Base-by-base conservation (phyloP, 2,113 vertebrate species). In the Isichthys henryi region DNA sequence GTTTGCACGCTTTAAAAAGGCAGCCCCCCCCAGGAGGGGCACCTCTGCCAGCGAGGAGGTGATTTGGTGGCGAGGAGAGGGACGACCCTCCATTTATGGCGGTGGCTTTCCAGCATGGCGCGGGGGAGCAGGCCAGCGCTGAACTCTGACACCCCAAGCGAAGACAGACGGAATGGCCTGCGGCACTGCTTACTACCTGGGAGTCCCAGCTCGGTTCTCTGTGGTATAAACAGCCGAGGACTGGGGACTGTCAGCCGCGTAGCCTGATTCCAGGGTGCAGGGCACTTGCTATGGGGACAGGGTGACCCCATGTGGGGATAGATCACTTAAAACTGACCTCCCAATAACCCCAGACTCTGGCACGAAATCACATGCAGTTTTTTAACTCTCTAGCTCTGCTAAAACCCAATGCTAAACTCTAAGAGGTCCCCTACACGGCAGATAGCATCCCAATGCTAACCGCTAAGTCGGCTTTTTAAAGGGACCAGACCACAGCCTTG, bases 1-100 rank as follows among this genome's bases (percentile, higher is more conserved):
- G 88, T 82, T 89, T 82, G 77, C 77, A 89, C 27, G 58, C 48
- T 90, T 58, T 70, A 88, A 90, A 90, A 35, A 87, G 77, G 86
- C 85, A 23, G 39, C 0, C 80, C 85, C 86, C 89, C 83, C 49
- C 45, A 48, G 85, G 48, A 90, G 31, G 27, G 58, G 21, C 70
- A 50, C 70, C 62, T 39, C 70, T 62, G 50, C 58, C 23, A 74
- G 56, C 52, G 80, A 23, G 31, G 49, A 88, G 84, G 84, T 77
- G 85, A 77, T 90, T 88, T 88, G 80, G 89, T 90, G 84, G 49
- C 48, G 66, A 50, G 23, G 27, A 80, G 89, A 50, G 39, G 66
- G 52, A 43, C 43, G 52, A 74, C 70, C 86, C 85, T 66, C 50
- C 48, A 31, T 77, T 80, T 77, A 35, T 74, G 48, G 50, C 31